Evolutionary conservation across 2,113 vertebrate species (phyloP), one percentile per base, ranked within the genome.

Genomic region (Melanerpes aurifrons): DNA sequence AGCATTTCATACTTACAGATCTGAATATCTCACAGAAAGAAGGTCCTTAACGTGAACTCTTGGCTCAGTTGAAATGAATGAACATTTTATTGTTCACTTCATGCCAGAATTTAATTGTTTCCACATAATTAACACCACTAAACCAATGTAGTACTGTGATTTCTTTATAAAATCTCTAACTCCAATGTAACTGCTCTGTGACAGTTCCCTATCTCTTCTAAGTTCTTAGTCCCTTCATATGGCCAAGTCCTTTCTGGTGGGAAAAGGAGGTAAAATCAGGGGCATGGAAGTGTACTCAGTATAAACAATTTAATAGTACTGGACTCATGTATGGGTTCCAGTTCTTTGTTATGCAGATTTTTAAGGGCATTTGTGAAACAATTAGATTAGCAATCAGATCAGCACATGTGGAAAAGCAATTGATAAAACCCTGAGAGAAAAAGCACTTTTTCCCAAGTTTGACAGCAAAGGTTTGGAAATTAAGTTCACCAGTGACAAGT

Each of bases 31-130:
- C 29, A 74, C 3, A 61, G 61, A 72, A 91, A 84, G 37, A 68
- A 89, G 40, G 32, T 70, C 53, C 62, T 91, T 90, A 18, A 90
- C 56, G 63, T 92, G 69, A 95, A 93, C 90, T 64, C 43, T 74
- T 70, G 72, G 8, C 48, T 70, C 9, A 31, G 26, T 48, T 66
- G 35, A 88, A 86, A 77, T 40, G 11, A 95, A 10, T 4, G 9
- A 82, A 56, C 12, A 56, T 73, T 91, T 79, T 69, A 18, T 78
- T 69, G 29, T 56, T 80, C 40, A 40, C 10, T 59, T 87, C 29
- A 31, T 35, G 21, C 12, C 72, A 80, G 47, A 76, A 70, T 82
- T 58, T 69, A 6, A 77, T 54, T 54, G 22, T 80, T 76, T 31
- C 64, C 61, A 79, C 15, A 53, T 43, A 79, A 82, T 66, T 54